phyloP scores from a whole-genome alignment of 2,797 vertebrate species.

The Orientallactaga sibirica region DNA sequence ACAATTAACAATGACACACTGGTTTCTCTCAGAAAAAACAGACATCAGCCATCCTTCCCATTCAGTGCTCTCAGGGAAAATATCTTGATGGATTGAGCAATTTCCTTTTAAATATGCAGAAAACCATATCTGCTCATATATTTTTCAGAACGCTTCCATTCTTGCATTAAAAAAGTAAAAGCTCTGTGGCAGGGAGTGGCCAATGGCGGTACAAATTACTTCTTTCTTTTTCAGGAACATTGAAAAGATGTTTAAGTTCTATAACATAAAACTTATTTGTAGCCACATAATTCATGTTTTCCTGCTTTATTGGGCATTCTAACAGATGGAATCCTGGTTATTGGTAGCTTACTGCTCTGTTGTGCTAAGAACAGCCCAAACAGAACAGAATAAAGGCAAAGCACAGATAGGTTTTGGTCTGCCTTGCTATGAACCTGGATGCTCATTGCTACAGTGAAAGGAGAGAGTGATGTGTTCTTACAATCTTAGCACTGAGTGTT shows the following conservation, averaged over 20 bases:
- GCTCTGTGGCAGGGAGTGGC: not conserved
- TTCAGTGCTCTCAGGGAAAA: not conserved
- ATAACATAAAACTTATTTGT: conserved; percentile 6
- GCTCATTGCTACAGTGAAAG: not conserved
- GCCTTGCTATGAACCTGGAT: not conserved
- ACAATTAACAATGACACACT: not conserved
- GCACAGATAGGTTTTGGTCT: no score
- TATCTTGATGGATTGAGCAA: conserved; percentile 1
- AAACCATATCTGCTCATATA: conserved; percentile 16
- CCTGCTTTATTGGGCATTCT: not conserved
- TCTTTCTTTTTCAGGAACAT: conserved; percentile 50
- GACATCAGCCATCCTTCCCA: not conserved
- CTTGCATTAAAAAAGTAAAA: conserved; percentile 8
- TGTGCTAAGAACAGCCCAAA: not conserved
- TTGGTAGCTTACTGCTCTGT: not conserved
- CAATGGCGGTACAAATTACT: not conserved
- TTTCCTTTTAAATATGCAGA: conserved; percentile 57
- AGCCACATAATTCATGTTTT: conserved; percentile 4
- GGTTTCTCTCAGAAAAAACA: conserved; percentile 6
- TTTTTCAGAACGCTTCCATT: conserved; percentile 49
- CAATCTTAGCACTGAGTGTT: not conserved
- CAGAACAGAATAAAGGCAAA: not conserved
- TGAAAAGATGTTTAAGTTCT: conserved; percentile 4
- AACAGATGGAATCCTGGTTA: not conserved
- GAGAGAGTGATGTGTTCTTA: no score